phyloP scores from a whole-genome alignment of 2,888 invertebrate species.

The Elysia crispata region DNA sequence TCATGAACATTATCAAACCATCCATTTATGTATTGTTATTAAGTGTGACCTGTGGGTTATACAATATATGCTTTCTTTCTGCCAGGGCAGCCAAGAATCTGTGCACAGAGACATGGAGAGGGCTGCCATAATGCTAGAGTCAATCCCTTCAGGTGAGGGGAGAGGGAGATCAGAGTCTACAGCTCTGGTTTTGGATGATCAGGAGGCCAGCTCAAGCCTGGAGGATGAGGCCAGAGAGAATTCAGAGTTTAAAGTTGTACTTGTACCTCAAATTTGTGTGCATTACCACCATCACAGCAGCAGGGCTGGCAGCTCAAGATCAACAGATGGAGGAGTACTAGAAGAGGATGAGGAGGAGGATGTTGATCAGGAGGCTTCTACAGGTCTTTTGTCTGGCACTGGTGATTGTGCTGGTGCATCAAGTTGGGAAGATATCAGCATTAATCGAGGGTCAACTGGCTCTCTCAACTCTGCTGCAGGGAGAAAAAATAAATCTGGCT shows the following conservation, averaged over 20 bases:
- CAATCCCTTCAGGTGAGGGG: no score
- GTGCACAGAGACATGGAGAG: conserved; percentile 67
- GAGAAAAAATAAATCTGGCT: no score
- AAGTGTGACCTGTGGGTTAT: not conserved
- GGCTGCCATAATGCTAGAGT: conserved; percentile 58
- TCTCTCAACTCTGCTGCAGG: no score
- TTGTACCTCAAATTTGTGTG: conserved; percentile 55
- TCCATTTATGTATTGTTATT: not conserved
- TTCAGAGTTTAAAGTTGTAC: conserved; percentile 64
- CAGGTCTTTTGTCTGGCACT: no score
- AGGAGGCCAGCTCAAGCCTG: conserved; percentile 60
- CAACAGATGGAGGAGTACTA: no score
- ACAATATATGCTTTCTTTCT: not conserved
- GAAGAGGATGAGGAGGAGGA: no score
- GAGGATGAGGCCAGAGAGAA: conserved; percentile 63
- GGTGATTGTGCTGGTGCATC: no score
- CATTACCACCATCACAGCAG: conserved; percentile 39
- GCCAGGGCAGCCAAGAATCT: conserved; percentile 65
- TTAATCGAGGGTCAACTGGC: no score
- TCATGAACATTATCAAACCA: not conserved
- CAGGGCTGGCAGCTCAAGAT: no score
- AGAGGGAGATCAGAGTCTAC: no score
- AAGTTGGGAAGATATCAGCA: no score
- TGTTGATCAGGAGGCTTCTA: no score
- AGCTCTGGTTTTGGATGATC: conserved; percentile 55